Conservation (phyloP, 2,888 invertebrate species). For the Spodoptera picta region DNA sequence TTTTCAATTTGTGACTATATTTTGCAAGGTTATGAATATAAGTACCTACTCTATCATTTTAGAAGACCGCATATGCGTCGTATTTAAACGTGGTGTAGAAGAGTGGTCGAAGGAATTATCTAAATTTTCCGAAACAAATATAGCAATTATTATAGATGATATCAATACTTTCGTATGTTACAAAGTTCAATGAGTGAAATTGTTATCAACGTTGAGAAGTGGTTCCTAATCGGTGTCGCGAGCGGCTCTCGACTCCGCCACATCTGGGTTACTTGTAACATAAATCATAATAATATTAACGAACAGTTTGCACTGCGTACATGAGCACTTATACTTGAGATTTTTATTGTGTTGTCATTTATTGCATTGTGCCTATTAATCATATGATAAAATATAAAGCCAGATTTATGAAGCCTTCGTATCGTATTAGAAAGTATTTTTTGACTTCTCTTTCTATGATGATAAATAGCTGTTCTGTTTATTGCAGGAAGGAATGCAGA, state of each 20-base stretch:
- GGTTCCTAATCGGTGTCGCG: constrained; percentile 74
- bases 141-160: constrained; percentile 17
- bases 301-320: constrained; percentile 62
- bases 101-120: neutral
- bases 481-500: neutral
- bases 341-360: constrained; percentile 54
- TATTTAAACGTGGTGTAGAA: neutral
- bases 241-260: constrained; percentile 58
- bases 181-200: constrained; percentile 53
- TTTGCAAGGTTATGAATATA: constrained; percentile 17
- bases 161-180: constrained; percentile 38
- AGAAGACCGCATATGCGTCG: neutral
- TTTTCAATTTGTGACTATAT: constrained; percentile 24
- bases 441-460: constrained; percentile 33
- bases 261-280: constrained; percentile 78
- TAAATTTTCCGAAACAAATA: constrained; percentile 23
- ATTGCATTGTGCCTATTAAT: constrained; percentile 46
- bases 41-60: neutral
- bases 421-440: constrained; percentile 50
- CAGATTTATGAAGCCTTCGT: constrained; percentile 38
- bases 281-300: constrained; percentile 81
- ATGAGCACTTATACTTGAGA: constrained; percentile 25
- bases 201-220: constrained; percentile 62
- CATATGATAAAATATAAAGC: constrained; percentile 40
- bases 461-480: constrained; percentile 32